Conservation (phyloP, 2,888 invertebrate species). For the Agriopis marginaria region DNA sequence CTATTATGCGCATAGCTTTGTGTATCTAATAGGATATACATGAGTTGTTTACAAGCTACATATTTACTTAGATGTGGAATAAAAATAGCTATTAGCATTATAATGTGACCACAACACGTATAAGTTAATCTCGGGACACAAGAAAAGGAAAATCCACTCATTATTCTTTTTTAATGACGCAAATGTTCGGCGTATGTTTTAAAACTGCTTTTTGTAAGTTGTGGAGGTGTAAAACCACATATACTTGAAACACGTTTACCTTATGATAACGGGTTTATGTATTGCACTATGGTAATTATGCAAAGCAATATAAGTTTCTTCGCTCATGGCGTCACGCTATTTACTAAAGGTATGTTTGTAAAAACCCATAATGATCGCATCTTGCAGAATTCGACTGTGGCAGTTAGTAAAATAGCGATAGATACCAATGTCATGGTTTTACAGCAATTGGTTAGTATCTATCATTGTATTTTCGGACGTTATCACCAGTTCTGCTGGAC, state of each 20-base stretch:
- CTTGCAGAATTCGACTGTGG: too few relatives aligned
- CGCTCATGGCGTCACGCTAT: too few relatives aligned
- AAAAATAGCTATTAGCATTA: background rate
- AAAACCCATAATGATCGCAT: too few relatives aligned
- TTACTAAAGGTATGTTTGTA: too few relatives aligned
- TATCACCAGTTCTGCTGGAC: too few relatives aligned
- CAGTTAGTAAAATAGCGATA: too few relatives aligned
- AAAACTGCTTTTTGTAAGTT: slow-evolving; percentile 11
- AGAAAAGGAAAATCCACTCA: slow-evolving; percentile 38
- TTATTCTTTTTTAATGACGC: slow-evolving; percentile 23
- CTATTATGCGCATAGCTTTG: slow-evolving; percentile 1
- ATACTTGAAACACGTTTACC: slow-evolving; percentile 4
- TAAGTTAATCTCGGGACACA: background rate
- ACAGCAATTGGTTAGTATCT: too few relatives aligned
- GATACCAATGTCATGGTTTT: too few relatives aligned
- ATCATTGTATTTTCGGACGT: too few relatives aligned
- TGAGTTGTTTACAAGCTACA: slow-evolving; percentile 20
- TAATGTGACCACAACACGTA: slow-evolving; percentile 14
- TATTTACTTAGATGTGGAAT: slow-evolving; percentile 15
- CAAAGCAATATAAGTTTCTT: too few relatives aligned
- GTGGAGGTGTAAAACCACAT: slow-evolving; percentile 10
- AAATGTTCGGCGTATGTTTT: slow-evolving; percentile 3
- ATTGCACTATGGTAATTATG: too few relatives aligned
- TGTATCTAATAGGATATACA: background rate
- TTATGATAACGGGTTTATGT: slow-evolving; percentile 2